Conservation (phyloP, 2,113 vertebrate species). For the western clawed frog (Xenopus tropicalis) region DNA sequence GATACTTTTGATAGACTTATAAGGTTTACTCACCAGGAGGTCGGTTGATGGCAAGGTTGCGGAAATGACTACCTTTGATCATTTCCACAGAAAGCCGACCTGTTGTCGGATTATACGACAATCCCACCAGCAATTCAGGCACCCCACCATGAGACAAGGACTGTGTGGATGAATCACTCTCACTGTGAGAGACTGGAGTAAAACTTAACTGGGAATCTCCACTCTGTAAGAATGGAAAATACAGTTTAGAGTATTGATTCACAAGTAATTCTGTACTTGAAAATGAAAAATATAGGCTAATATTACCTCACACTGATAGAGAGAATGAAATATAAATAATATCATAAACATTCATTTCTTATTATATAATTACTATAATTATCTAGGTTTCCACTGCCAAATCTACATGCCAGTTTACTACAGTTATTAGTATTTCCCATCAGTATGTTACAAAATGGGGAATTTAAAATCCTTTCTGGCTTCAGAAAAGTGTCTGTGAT, state of each 20-base stretch:
- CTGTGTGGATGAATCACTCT: conserved; percentile 84
- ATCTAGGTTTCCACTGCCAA: too few relatives aligned
- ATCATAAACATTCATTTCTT: too few relatives aligned
- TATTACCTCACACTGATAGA: too few relatives aligned
- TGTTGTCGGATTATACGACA: conserved; percentile 90
- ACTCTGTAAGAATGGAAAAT: conserved; percentile 68
- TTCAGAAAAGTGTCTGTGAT: too few relatives aligned
- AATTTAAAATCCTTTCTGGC: too few relatives aligned
- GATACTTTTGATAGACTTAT: too few relatives aligned
- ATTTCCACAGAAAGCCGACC: conserved; percentile 93
- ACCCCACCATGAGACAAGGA: conserved; percentile 87
- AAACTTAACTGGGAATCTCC: conserved; percentile 82
- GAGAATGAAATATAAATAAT: too few relatives aligned
- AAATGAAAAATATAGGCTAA: too few relatives aligned
- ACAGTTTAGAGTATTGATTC: conserved; percentile 20
- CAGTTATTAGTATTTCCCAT: too few relatives aligned
- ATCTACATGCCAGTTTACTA: too few relatives aligned
- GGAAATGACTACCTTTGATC: conserved; percentile 97
- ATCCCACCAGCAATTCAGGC: conserved; percentile 90
- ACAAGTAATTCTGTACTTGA: conserved; percentile 18
- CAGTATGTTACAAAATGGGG: too few relatives aligned
- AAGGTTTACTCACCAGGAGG: conserved; percentile 79
- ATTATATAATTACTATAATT: too few relatives aligned
- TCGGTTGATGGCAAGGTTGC: conserved; percentile 85
- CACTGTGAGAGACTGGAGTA: conserved; percentile 80